A percentile compares a stretch with the other conserved stretches of the same genome.
Conservation (phyloP, 2,113 vertebrate genomes). For the Phalacrocorax aristotelis region DNA sequence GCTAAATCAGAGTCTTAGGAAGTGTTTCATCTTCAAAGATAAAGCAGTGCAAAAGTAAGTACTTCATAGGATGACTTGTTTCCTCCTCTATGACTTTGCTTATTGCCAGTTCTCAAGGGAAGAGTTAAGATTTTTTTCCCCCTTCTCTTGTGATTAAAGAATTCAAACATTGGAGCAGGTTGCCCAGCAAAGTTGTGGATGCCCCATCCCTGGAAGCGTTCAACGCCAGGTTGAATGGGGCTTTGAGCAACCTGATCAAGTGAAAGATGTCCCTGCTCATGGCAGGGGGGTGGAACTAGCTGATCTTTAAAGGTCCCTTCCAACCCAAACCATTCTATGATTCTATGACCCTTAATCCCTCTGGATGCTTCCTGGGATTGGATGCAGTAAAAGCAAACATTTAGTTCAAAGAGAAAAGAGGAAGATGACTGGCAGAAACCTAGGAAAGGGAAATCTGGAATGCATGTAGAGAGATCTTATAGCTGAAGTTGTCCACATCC, state of each 20-base stretch:
- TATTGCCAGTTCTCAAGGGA: not conserved
- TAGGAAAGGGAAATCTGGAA: not conserved
- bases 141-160: not conserved
- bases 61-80: not conserved
- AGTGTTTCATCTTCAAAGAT: not conserved
- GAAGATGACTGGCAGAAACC: not conserved
- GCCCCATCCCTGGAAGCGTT: not conserved
- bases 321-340: not conserved
- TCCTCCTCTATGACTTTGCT: not conserved
- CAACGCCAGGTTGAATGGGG: not conserved
- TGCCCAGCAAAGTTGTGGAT: not conserved
- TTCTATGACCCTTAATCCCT: not conserved
- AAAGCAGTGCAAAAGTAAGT: not conserved
- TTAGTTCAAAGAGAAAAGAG: not conserved
- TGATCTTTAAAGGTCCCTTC: not conserved
- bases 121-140: not conserved
- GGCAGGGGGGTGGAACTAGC: not conserved
- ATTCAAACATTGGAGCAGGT: not conserved
- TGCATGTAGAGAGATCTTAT: not conserved
- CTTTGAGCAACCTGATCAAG: not conserved
- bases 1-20: not conserved
- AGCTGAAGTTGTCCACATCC: not conserved
- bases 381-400: not conserved
- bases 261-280: not conserved
- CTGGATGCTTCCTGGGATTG: not conserved